A percentile compares a stretch with the other conserved stretches of the same genome.
Conservation (phyloP, 2,888 invertebrate species). For the Papilio protenor region DNA sequence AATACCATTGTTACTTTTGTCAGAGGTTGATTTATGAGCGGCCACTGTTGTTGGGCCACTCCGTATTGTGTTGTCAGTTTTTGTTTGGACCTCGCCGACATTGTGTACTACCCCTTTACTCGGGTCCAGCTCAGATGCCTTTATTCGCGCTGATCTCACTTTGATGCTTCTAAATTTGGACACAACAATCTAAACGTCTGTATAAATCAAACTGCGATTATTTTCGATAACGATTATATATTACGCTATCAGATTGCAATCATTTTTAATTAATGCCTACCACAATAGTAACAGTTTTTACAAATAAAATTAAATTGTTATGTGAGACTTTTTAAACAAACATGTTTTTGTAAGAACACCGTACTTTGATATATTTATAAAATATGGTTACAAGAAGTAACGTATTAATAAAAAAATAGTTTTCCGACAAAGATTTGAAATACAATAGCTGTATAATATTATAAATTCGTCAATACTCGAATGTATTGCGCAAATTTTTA, state of each 20-base stretch:
- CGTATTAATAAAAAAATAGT: background rate
- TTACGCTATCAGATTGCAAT: conserved; percentile 33
- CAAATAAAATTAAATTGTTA: background rate
- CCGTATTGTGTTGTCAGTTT: conserved; percentile 83
- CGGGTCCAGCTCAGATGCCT: conserved; percentile 75
- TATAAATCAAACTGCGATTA: conserved; percentile 56
- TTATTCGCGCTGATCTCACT: conserved; percentile 81
- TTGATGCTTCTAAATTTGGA: conserved; percentile 75
- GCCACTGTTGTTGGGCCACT: conserved; percentile 83
- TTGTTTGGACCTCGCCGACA: conserved; percentile 82
- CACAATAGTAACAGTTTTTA: background rate
- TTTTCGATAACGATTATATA: conserved; percentile 47
- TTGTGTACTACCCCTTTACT: conserved; percentile 79
- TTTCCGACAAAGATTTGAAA: background rate
- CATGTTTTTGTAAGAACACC: background rate
- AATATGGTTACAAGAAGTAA: background rate
- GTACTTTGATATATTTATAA: background rate
- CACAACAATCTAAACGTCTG: conserved; percentile 68
- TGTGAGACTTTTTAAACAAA: background rate
- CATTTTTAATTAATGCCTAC: conserved; percentile 23
- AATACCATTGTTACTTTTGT: conserved; percentile 84
- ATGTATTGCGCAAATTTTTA: conserved; percentile 30
- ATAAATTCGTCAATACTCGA: conserved; percentile 12
- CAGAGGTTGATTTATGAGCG: conserved; percentile 83
- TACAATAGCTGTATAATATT: conserved; percentile 4